Base-by-base conservation (phyloP, 2,888 invertebrate genomes). In the Chloroclystis v-ata region DNA sequence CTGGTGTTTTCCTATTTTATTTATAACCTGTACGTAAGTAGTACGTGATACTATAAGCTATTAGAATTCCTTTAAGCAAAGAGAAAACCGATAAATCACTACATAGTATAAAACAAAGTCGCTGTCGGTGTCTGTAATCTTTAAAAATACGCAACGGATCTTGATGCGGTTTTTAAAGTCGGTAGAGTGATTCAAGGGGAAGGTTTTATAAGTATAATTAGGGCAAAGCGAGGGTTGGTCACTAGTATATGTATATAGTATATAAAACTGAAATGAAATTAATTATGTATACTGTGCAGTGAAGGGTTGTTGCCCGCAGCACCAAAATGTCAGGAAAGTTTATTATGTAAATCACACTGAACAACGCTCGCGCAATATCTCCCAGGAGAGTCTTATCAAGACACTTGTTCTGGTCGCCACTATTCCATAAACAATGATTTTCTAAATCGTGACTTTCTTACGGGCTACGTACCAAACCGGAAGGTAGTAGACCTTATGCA, bases 231-330 rank as follows among this genome's bases (percentile, higher is more conserved):
- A n/a, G n/a, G n/a, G n/a, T n/a, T n/a, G n/a, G n/a, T n/a, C n/a
- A n/a, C n/a, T n/a, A n/a, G n/a, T n/a, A n/a, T n/a, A n/a, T n/a
- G n/a, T n/a, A n/a, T 47, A 47, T 43, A 43, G 55, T 58, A 54
- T 51, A 61, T 59, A 45, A 59, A 54, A 56, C 55, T 47, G 52
- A 59, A 64, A 64, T 57, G 38, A 56, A 50, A 47, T 35, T 44
- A 40, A 49, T 51, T 47, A 52, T 28, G 28, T 2, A 20, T 2
- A 20, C 20, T 43, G 12, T 41, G 25, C 41, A 35, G 47, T 49
- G 47, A 49, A 50, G 47, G 44, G 25, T 20, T 32, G 40, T 26
- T 40, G 35, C 39, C 20, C 37, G 9, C 37, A n/a, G 42, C 28
- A 51, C 43, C 49, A 42, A 50, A 50, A 50, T 33, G 40, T 47